Evolutionary conservation across 2,113 vertebrate genomes (phyloP).

Genomic region (Acanthisitta chloris): DNA sequence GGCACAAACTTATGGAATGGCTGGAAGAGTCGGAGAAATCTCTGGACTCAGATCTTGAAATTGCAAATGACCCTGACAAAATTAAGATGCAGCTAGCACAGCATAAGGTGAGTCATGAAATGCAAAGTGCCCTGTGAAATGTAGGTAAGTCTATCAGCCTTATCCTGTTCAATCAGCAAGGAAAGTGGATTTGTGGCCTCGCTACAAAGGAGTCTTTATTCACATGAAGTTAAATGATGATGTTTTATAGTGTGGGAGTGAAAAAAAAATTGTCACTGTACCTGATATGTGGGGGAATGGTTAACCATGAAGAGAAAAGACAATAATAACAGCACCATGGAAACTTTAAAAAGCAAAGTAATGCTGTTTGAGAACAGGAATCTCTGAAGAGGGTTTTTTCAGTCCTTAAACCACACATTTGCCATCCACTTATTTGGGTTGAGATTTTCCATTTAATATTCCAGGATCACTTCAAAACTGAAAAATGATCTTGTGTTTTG

Average conservation of each 20-base stretch:
- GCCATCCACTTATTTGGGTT: not conserved
- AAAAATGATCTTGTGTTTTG: not conserved
- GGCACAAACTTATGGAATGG: slow-evolving; percentile 97
- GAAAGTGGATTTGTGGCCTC: not conserved
- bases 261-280: not conserved
- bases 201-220: not conserved
- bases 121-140: not conserved
- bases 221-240: not conserved
- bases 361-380: not conserved
- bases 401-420: not conserved
- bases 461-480: not conserved
- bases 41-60: slow-evolving; percentile 94
- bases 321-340: not conserved
- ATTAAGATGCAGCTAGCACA: slow-evolving; percentile 91
- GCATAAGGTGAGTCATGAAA: slow-evolving; percentile 87
- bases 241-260: not conserved
- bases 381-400: not conserved
- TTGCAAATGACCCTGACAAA: slow-evolving; percentile 96
- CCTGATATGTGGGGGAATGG: not conserved
- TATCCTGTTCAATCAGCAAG: not conserved
- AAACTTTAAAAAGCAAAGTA: not conserved
- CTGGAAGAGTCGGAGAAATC: slow-evolving; percentile 91
- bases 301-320: not conserved
- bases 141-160: not conserved
- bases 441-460: not conserved